phyloP scores from a whole-genome alignment of 2,113 vertebrate species.

The Ascaphus truei region DNA sequence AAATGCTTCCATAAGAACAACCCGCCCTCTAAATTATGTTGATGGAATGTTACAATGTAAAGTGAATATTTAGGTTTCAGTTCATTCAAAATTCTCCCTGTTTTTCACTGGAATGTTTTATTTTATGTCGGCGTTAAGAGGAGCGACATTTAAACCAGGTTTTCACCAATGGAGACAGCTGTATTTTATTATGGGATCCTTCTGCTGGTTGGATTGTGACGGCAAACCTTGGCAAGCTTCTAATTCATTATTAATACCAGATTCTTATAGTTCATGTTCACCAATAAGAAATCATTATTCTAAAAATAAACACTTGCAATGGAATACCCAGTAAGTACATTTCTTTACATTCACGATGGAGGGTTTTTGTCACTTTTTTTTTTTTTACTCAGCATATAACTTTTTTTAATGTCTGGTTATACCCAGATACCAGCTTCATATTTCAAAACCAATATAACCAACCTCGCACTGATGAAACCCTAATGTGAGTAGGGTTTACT shows the following conservation, averaged over 20 bases:
- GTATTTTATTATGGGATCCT: slow-evolving; percentile 69
- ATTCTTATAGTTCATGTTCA: slow-evolving; percentile 41
- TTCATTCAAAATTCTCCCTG: slow-evolving; percentile 51
- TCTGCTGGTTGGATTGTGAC: slow-evolving; percentile 66
- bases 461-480: too few species aligned
- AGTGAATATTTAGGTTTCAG: slow-evolving; percentile 58
- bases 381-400: too few species aligned
- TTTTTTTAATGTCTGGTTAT: too few species aligned
- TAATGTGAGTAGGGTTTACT: too few species aligned
- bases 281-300: not conserved
- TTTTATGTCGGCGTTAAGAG: slow-evolving; percentile 66
- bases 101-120: slow-evolving; percentile 46
- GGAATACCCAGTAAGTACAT: too few species aligned
- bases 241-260: slow-evolving; percentile 61
- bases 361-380: too few species aligned
- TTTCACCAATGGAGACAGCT: slow-evolving; percentile 60
- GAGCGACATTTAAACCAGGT: slow-evolving; percentile 54
- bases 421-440: too few species aligned
- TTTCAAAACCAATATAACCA: too few species aligned
- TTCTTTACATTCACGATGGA: too few species aligned
- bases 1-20: slow-evolving; percentile 53
- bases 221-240: slow-evolving; percentile 56
- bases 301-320: too few species aligned
- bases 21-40: slow-evolving; percentile 61
- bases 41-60: slow-evolving; percentile 51